A percentile compares a stretch with the other conserved stretches of the same genome.
These are phyloP conservation scores for Polia nebulosa DNA, from an alignment of 2,888 invertebrate genomes.

Conservation along the genomic window DNA sequence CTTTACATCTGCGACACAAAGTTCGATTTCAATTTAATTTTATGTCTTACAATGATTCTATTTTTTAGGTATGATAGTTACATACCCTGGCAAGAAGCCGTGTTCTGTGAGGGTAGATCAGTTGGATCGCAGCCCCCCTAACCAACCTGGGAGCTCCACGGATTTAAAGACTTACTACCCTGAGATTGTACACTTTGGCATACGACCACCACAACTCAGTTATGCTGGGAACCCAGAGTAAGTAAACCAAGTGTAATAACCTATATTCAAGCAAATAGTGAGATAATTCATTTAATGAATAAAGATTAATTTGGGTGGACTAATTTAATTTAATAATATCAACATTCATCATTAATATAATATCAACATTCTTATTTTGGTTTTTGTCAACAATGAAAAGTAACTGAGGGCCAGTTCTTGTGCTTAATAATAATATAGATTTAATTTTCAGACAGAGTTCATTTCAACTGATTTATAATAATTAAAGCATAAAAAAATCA, in stretches of 20 bases:
- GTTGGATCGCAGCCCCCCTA: constrained; percentile 94
- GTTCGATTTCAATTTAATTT: background rate
- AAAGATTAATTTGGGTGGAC: too few species aligned
- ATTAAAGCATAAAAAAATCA: too few species aligned
- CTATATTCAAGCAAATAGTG: background rate
- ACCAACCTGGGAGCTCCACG: constrained; percentile 61
- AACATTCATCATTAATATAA: too few species aligned
- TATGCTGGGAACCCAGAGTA: constrained; percentile 98
- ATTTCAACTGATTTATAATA: too few species aligned
- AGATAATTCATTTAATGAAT: background rate
- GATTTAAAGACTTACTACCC: constrained; percentile 90
- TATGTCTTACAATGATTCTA: background rate
- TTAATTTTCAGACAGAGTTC: too few species aligned
- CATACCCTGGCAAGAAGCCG: constrained; percentile 98
- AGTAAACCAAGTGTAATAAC: constrained; percentile 69
- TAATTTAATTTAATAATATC: too few species aligned
- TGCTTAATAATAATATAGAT: too few species aligned
- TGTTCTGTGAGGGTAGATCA: constrained; percentile 99
- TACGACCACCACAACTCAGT: constrained; percentile 98
- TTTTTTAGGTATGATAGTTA: constrained; percentile 96
- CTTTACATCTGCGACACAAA: background rate
- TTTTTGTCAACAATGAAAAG: too few species aligned
- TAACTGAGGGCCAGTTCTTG: too few species aligned
- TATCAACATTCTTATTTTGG: too few species aligned
- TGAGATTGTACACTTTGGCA: constrained; percentile 98